Evolutionary conservation across 2,888 invertebrate species (phyloP).

Genomic region (Graphium colonna): DNA sequence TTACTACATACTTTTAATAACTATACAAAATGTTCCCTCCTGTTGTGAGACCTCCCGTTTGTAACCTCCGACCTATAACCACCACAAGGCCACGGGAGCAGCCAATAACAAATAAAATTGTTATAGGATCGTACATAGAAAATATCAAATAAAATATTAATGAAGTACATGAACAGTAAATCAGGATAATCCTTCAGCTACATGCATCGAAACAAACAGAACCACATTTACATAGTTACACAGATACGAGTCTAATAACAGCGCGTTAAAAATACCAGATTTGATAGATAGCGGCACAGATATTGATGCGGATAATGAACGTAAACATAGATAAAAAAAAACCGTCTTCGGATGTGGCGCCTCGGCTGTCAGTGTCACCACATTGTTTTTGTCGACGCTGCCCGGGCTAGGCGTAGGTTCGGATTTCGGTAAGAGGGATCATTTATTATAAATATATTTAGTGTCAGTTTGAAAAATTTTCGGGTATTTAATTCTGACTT

Average conservation of each 20-base stretch:
- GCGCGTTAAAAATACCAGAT: neutral
- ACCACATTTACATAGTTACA: too few relatives aligned
- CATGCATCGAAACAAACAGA: too few relatives aligned
- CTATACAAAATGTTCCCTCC: too few relatives aligned
- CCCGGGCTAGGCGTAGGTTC: neutral
- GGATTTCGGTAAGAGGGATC: constrained; percentile 6
- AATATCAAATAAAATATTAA: too few relatives aligned
- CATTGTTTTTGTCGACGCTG: neutral
- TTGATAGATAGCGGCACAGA: constrained; percentile 5
- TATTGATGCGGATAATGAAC: neutral
- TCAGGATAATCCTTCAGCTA: too few relatives aligned
- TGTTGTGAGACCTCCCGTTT: too few relatives aligned
- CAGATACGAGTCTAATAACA: neutral
- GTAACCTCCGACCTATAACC: too few relatives aligned
- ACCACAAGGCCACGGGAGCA: too few relatives aligned
- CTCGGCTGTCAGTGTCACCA: neutral
- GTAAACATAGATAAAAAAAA: constrained; percentile 11
- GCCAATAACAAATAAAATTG: too few relatives aligned
- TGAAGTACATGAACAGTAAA: too few relatives aligned
- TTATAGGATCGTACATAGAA: too few relatives aligned
- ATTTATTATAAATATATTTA: neutral
- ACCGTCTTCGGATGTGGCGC: neutral
- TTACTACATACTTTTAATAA: too few relatives aligned
- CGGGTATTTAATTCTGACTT: neutral
- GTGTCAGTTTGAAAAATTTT: neutral